Conservation (phyloP, 2,113 vertebrate species). For the Melanerpes formicivorus region DNA sequence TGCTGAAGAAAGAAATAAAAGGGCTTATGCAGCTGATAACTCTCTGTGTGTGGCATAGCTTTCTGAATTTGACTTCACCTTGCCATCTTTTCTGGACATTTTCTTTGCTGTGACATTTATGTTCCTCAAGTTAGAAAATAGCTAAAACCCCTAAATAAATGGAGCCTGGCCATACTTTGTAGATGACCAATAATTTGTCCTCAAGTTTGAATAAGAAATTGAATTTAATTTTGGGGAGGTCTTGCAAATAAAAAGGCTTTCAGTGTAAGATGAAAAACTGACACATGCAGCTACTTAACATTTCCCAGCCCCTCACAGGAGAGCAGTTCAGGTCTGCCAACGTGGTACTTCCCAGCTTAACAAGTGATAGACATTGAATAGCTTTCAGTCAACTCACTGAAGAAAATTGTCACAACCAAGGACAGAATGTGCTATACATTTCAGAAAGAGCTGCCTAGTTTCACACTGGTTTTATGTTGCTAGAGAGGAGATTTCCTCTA, state of each 20-base stretch:
- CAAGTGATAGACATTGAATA: not conserved
- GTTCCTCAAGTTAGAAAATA: not conserved
- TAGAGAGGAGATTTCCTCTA: not conserved
- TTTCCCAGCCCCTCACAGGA: not conserved
- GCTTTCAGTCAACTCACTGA: not conserved
- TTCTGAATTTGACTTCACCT: not conserved
- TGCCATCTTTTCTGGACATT: not conserved
- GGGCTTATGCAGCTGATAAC: not conserved
- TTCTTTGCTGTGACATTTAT: not conserved
- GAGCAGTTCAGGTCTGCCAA: conserved; percentile 21
- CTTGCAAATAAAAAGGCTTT: conserved; percentile 1
- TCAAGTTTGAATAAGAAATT: not conserved
- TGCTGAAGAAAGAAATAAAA: not conserved
- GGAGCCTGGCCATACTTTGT: not conserved
- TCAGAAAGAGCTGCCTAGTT: not conserved
- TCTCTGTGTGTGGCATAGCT: not conserved
- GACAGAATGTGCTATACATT: not conserved
- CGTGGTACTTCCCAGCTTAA: not conserved
- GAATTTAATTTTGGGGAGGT: not conserved
- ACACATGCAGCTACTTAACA: not conserved
- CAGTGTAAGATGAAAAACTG: not conserved
- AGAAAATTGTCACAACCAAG: not conserved
- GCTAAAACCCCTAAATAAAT: not conserved
- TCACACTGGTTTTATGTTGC: not conserved
- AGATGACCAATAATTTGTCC: not conserved